Evolutionary conservation across 2,113 vertebrate species (phyloP).

Genomic region (Tor tambroides): DNA sequence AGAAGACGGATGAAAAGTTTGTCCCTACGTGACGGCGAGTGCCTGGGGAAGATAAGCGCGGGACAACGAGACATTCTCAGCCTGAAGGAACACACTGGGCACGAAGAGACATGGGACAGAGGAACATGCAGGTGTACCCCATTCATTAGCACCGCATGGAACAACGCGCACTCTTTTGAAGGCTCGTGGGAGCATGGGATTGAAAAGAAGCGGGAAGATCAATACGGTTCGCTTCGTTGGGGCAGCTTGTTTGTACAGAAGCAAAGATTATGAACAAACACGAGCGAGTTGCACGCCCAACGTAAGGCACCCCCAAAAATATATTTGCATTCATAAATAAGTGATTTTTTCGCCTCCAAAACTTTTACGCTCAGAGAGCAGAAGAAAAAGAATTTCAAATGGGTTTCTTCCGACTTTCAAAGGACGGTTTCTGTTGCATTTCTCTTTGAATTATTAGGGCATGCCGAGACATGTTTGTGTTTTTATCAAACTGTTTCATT

Average conservation of each 20-base stretch:
- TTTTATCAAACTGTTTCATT: constrained; percentile 26
- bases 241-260: constrained; percentile 32
- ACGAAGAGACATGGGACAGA: neutral
- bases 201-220: constrained; percentile 15
- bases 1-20: constrained; percentile 71
- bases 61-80: constrained; percentile 61
- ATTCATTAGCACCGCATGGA: constrained; percentile 43
- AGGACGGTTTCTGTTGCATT: neutral
- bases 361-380: neutral
- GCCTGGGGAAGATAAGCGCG: constrained; percentile 68
- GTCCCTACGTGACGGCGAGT: constrained; percentile 66
- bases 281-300: no score
- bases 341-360: neutral
- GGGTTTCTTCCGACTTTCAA: constrained; percentile 3
- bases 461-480: constrained; percentile 27
- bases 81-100: constrained; percentile 26
- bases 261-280: constrained; percentile 28
- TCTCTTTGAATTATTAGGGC: constrained; percentile 17
- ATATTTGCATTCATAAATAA: constrained; percentile 29
- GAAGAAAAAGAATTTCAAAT: constrained; percentile 21
- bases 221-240: neutral
- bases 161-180: constrained; percentile 21
- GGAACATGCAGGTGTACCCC: constrained; percentile 32
- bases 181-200: constrained; percentile 30
- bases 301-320: neutral